Evolutionary conservation across 2,888 invertebrate species (phyloP).

Genomic region (Calameuta idolon): DNA sequence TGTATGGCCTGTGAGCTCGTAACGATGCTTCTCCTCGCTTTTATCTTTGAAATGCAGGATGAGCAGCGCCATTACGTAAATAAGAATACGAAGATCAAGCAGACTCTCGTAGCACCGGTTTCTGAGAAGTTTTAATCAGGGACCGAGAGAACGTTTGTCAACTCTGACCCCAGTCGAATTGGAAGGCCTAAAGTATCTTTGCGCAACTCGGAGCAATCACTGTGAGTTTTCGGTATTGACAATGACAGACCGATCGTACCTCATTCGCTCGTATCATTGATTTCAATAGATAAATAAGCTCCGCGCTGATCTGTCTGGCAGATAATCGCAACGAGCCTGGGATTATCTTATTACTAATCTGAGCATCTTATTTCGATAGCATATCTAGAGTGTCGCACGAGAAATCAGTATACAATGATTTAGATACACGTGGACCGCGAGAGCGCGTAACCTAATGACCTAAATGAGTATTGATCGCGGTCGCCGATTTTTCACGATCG

Average conservation of each 20-base stretch:
- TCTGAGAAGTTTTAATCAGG: neutral
- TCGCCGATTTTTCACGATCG: neutral
- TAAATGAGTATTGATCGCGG: slow-evolving; percentile 43
- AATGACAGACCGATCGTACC: neutral
- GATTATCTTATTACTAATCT: neutral
- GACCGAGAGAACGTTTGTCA: neutral
- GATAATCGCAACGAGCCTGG: neutral
- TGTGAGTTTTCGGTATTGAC: neutral
- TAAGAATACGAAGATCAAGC: neutral
- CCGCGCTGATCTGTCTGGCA: neutral
- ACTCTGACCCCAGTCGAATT: neutral
- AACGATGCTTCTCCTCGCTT: neutral
- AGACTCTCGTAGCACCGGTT: neutral
- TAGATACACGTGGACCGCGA: slow-evolving; percentile 1
- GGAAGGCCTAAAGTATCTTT: neutral
- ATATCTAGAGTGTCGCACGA: neutral
- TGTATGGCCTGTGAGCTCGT: slow-evolving; percentile 14
- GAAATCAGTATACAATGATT: neutral
- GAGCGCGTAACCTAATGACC: slow-evolving; percentile 50
- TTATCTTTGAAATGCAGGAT: neutral
- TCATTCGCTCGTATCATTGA: neutral
- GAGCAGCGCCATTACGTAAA: neutral
- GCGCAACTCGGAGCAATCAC: neutral
- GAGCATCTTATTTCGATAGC: neutral
- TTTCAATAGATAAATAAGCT: neutral